Evolutionary conservation across 2,797 vertebrate genomes (phyloP), one percentile per base, ranked within the genome.

Genomic region (Molossus molossus): DNA sequence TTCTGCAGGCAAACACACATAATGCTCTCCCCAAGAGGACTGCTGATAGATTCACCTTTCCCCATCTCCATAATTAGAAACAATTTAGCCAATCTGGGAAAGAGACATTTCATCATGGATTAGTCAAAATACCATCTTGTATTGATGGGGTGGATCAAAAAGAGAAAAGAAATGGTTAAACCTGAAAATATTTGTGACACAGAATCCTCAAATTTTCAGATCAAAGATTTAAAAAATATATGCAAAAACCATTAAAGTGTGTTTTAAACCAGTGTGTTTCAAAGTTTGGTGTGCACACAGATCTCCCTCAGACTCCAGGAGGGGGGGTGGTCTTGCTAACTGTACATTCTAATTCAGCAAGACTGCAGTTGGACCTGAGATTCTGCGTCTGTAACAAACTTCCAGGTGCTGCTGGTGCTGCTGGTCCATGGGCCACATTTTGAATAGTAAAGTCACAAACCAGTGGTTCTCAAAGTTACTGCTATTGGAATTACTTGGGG

Each of bases 21-120:
- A 37, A 33, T 81, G 62, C 20, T 58, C 40, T 79, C 29, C 87
- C 37, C 20, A 53, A 33, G 45, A 77, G 17, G 6, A 67, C 20
- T 91, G 93, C 83, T 58, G 79, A 88, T 79, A 62, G 91, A 73
- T 82, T 77, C 60, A 93, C 5, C 40, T 67, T 33, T 40, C n/a
- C 77, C 62, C n/a, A 72, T 48, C 60, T 86, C 50, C 64, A 89
- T 89, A 73, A 73, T 86, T 93, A 77, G 29, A 91, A 64, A 89
- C 29, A 86, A 75, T 89, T 86, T 72, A 85, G 57, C 25, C n/a
- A 29, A 89, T 23, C 64, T 53, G 17, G 7, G 37, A 25, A 73
- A 48, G 67, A 88, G 25, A 77, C 15, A 60, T 82, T 94, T 93
- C 70, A 67, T 93, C 27, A 60, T 3, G 9, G 95, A 82, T 86